A percentile compares a stretch with the other conserved stretches of the same genome.
phyloP scores from a whole-genome alignment of 2,888 invertebrate species.

The Amphimallon solstitiale region DNA sequence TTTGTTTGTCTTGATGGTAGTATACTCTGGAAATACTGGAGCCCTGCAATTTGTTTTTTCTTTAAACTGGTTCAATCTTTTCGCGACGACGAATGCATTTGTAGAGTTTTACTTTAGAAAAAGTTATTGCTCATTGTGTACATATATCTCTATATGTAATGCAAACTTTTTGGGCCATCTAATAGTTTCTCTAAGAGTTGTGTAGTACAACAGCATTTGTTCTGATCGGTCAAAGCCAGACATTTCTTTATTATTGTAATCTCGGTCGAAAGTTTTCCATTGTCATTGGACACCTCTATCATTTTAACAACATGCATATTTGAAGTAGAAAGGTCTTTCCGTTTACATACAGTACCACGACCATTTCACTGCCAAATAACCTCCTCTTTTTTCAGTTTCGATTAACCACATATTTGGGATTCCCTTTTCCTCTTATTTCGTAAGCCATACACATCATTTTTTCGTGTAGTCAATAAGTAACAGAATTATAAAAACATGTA shows the following conservation, averaged over 20 bases:
- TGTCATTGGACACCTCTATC: constrained; percentile 44
- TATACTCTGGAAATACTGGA: too few relatives aligned
- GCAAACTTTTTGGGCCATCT: background rate
- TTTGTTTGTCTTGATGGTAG: too few relatives aligned
- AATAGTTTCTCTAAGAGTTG: too few relatives aligned
- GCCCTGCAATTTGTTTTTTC: too few relatives aligned
- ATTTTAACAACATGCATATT: too few relatives aligned
- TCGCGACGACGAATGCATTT: background rate
- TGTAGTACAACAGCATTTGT: too few relatives aligned
- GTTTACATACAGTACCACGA: constrained; percentile 43
- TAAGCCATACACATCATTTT: background rate
- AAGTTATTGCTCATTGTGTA: background rate
- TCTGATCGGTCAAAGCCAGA: too few relatives aligned
- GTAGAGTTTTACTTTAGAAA: background rate
- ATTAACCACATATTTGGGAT: constrained; percentile 42
- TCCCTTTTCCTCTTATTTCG: too few relatives aligned
- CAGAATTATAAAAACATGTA: background rate
- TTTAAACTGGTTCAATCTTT: too few relatives aligned
- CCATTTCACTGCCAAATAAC: constrained; percentile 43
- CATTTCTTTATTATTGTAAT: too few relatives aligned
- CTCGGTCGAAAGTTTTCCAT: constrained; percentile 38
- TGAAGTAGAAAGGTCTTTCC: constrained; percentile 44
- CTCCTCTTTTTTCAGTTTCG: constrained; percentile 45
- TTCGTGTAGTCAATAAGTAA: background rate
- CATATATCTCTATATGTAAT: background rate